These are phyloP conservation scores for Drosophila sturtevanti DNA, from an alignment of 1,140 invertebrate species.

Conservation along the genomic window DNA sequence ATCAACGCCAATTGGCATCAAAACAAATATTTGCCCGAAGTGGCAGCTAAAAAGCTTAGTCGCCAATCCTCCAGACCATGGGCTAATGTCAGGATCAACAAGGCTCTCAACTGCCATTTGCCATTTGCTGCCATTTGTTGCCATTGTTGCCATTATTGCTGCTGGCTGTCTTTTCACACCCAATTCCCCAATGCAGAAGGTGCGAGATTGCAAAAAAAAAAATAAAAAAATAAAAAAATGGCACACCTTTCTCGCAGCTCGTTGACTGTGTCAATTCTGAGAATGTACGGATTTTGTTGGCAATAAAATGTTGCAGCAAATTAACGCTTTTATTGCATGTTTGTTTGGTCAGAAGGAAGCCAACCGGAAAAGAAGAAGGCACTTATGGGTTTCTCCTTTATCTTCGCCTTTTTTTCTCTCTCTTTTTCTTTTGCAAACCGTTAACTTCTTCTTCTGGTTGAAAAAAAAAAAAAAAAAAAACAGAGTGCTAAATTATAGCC, in stretches of 20 bases:
- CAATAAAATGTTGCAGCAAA: conserved; percentile 74
- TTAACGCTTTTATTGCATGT: conserved; percentile 78
- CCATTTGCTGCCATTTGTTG: no score
- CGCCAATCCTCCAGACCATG: conserved; percentile 12
- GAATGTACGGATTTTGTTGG: conserved; percentile 45
- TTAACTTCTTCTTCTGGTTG: conserved; percentile 52
- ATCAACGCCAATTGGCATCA: conserved; percentile 78
- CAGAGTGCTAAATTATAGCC: conserved; percentile 30
- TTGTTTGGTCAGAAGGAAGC: conserved; percentile 55
- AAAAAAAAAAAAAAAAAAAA: conserved; percentile 49
- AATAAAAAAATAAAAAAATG: neutral
- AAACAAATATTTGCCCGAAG: conserved; percentile 79
- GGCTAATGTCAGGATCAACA: conserved; percentile 67
- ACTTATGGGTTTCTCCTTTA: conserved; percentile 4
- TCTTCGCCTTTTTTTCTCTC: no score
- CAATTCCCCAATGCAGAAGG: conserved; percentile 40
- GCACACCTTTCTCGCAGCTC: conserved; percentile 62
- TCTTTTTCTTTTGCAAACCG: conserved; percentile 27
- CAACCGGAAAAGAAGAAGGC: conserved; percentile 41
- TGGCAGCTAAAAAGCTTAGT: conserved; percentile 57
- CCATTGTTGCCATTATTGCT: no score
- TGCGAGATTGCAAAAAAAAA: conserved; percentile 55
- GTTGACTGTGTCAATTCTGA: conserved; percentile 71
- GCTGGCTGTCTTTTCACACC: conserved; percentile 65
- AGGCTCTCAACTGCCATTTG: conserved; percentile 20